These are phyloP conservation scores for Ptilorrhoa leucosticta DNA, from an alignment of 2,113 vertebrate species.

Conservation along the genomic window DNA sequence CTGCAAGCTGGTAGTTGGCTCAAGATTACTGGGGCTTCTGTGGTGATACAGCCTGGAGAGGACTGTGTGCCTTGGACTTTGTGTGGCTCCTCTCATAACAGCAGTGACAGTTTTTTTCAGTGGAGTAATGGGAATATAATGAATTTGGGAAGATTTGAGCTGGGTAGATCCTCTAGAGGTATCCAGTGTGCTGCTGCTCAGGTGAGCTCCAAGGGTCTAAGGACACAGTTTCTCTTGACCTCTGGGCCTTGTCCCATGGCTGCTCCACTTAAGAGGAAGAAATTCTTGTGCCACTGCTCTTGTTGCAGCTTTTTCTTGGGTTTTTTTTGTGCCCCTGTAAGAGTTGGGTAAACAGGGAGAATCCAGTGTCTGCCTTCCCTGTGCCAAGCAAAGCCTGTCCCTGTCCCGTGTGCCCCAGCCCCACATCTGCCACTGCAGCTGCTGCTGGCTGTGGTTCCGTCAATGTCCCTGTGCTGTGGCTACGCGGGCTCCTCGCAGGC, in stretches of 20 bases:
- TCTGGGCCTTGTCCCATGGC: not conserved
- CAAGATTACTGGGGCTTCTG: not conserved
- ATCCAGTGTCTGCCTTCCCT: not conserved
- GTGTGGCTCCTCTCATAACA: not conserved
- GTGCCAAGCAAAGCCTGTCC: not conserved
- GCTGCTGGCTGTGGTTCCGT: not conserved
- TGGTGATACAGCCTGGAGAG: not conserved
- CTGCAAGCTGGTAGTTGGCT: not conserved
- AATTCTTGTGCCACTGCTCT: not conserved
- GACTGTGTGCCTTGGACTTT: not conserved
- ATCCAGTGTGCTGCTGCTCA: not conserved
- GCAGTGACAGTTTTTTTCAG: not conserved
- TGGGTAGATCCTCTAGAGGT: not conserved
- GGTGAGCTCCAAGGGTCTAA: not conserved
- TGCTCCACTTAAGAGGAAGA: not conserved
- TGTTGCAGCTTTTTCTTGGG: not conserved
- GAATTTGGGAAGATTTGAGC: not conserved
- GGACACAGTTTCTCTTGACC: not conserved
- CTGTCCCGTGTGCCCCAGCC: not conserved
- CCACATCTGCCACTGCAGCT: not conserved
- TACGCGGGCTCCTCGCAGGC: fast-evolving
- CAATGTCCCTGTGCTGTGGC: not conserved
- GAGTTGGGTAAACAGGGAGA: not conserved
- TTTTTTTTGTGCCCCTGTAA: not conserved
- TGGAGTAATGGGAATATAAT: not conserved